Evolutionary conservation across 2,113 vertebrate genomes (phyloP).

Genomic region (Numida meleagris): DNA sequence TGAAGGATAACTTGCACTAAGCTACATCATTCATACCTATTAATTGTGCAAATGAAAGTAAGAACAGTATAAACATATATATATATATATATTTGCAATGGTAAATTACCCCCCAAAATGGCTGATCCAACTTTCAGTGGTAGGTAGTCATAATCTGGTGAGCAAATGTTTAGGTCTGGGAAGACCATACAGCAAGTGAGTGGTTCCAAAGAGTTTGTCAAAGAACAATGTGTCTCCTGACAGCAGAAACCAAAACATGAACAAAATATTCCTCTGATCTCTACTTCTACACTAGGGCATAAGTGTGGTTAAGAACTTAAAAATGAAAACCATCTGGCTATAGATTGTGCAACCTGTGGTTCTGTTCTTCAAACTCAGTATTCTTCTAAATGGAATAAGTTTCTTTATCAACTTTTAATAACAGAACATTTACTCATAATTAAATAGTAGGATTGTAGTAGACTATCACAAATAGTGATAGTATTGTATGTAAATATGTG

Average conservation of each 20-base stretch:
- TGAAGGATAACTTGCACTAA: not conserved
- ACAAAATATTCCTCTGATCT: conserved; percentile 42
- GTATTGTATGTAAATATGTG: too few species aligned
- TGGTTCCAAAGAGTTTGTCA: not conserved
- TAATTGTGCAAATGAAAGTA: not conserved
- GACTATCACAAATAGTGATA: not conserved
- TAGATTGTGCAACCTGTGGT: not conserved
- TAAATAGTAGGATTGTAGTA: not conserved
- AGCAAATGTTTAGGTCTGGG: not conserved
- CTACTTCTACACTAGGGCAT: not conserved
- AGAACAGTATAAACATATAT: not conserved
- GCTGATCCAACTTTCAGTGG: not conserved
- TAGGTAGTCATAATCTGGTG: not conserved
- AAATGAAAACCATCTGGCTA: conserved; percentile 61
- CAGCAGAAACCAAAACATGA: conserved; percentile 32
- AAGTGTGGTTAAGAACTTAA: conserved; percentile 48
- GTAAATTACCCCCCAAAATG: not conserved
- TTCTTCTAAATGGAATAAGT: conserved; percentile 11
- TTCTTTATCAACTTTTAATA: not conserved
- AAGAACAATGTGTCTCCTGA: conserved; percentile 14
- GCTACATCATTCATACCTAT: not conserved
- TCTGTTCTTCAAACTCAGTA: conserved; percentile 5
- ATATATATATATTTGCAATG: not conserved
- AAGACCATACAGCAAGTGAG: not conserved
- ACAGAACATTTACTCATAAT: not conserved